Evolutionary conservation across 2,797 vertebrate species (phyloP).

Genomic region (Eulemur coronatus): DNA sequence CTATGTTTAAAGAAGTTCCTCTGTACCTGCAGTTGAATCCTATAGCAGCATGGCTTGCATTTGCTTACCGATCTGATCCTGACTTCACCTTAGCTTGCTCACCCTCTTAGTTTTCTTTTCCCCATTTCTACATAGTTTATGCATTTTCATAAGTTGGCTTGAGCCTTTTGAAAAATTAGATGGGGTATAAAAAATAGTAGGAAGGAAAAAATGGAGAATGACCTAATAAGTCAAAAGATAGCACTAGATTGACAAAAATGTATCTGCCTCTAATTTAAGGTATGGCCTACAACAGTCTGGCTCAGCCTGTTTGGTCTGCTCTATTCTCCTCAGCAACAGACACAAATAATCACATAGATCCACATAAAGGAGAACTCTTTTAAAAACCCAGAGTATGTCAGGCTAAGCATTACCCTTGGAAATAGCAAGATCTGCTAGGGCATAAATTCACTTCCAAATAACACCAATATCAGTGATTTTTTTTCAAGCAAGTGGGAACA

Average conservation of each 20-base stretch:
- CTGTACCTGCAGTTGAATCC: neutral
- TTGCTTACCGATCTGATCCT: neutral
- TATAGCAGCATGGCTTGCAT: neutral
- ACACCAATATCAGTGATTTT: neutral
- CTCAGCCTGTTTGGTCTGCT: neutral
- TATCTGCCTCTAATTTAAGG: neutral
- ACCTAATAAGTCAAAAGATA: neutral
- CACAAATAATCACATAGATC: neutral
- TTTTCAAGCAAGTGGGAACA: slow-evolving; percentile 23
- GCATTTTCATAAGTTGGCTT: neutral
- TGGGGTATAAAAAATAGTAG: neutral
- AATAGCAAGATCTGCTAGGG: neutral
- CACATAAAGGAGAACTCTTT: neutral
- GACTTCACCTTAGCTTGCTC: neutral
- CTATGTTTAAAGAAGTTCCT: slow-evolving; percentile 24
- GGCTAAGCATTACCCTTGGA: neutral
- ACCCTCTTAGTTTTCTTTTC: neutral
- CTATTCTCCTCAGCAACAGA: neutral
- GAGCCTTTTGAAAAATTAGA: neutral
- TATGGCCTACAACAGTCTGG: neutral
- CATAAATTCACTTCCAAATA: neutral
- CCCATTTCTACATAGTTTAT: neutral
- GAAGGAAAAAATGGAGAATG: neutral
- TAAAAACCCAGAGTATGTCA: neutral
- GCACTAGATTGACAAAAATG: neutral